phyloP scores from a whole-genome alignment of 2,888 invertebrate genomes.

The Eristalis arbustorum region DNA sequence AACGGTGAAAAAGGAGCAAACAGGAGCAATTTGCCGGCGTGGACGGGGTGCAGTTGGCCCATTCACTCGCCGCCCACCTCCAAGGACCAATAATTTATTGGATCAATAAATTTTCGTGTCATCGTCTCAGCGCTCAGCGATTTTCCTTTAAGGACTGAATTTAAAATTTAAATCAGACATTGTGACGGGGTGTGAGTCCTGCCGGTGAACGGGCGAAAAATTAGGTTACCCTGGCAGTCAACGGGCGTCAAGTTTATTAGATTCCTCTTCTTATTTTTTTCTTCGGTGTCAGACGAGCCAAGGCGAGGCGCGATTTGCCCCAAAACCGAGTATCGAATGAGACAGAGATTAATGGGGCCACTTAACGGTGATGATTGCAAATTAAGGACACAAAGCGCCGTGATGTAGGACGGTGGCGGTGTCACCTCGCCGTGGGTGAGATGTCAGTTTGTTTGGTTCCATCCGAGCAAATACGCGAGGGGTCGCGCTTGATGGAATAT shows the following conservation, averaged over 20 bases:
- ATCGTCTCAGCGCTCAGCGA: conserved; percentile 67
- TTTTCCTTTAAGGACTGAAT: conserved; percentile 65
- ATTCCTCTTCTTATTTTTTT: not conserved
- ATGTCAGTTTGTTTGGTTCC: not conserved
- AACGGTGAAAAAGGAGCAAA: not conserved
- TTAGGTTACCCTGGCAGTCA: conserved; percentile 56
- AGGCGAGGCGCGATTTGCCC: not conserved
- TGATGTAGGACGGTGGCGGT: not conserved
- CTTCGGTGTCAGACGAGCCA: too few relatives aligned
- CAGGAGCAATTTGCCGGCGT: conserved; percentile 21
- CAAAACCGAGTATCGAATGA: conserved; percentile 52
- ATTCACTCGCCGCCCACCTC: conserved; percentile 35
- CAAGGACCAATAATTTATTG: conserved; percentile 63
- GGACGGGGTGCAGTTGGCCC: not conserved
- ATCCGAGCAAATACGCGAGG: not conserved
- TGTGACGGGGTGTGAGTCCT: conserved; percentile 17
- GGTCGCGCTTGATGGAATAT: not conserved
- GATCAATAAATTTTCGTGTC: conserved; percentile 66
- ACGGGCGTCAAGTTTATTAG: conserved; percentile 47
- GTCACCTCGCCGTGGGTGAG: not conserved
- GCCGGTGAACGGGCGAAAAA: conserved; percentile 3
- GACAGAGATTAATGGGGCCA: conserved; percentile 62
- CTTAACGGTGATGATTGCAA: conserved; percentile 65
- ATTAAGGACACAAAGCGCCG: conserved; percentile 47
- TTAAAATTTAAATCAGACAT: conserved; percentile 66